Evolutionary conservation across 1,140 invertebrate genomes (phyloP).

Genomic region (Caenorhabditis latens): DNA sequence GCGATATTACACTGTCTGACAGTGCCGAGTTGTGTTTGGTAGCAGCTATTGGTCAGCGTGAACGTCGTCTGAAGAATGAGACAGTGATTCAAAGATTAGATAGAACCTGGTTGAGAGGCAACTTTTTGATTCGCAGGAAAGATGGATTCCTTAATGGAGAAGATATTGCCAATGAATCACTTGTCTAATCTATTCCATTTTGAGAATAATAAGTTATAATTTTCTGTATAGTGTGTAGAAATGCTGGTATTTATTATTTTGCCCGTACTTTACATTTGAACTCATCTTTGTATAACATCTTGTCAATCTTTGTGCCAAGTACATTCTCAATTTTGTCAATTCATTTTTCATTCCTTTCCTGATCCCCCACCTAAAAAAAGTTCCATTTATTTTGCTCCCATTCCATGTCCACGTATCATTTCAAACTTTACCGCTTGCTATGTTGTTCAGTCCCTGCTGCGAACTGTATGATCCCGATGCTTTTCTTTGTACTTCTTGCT

Average conservation of each 20-base stretch:
- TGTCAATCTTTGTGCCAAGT: slow-evolving; percentile 3
- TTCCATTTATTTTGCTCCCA: background rate
- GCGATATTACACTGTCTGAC: slow-evolving; percentile 72
- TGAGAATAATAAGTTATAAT: background rate
- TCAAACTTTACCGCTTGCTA: background rate
- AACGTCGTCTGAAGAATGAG: slow-evolving; percentile 90
- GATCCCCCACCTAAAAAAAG: background rate
- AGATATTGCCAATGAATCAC: slow-evolving; percentile 77
- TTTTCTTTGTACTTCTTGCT: background rate
- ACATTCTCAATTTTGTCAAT: background rate
- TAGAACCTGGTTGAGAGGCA: slow-evolving; percentile 93
- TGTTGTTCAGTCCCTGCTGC: background rate
- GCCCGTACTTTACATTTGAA: background rate
- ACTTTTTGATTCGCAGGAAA: slow-evolving; percentile 85
- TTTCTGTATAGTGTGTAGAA: slow-evolving; percentile 52
- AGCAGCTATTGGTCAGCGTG: slow-evolving; percentile 90
- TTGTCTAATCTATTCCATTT: slow-evolving; percentile 69
- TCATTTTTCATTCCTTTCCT: background rate
- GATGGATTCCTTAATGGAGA: slow-evolving; percentile 78
- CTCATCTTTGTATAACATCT: background rate
- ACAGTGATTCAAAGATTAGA: slow-evolving; percentile 91
- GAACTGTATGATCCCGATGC: slow-evolving; percentile 17
- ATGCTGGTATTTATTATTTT: slow-evolving; percentile 22
- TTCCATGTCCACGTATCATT: slow-evolving; percentile 18
- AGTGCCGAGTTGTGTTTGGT: slow-evolving; percentile 88